These are phyloP conservation scores for Dryobotodes eremita DNA, from an alignment of 2,888 invertebrate species.

Conservation along the genomic window DNA sequence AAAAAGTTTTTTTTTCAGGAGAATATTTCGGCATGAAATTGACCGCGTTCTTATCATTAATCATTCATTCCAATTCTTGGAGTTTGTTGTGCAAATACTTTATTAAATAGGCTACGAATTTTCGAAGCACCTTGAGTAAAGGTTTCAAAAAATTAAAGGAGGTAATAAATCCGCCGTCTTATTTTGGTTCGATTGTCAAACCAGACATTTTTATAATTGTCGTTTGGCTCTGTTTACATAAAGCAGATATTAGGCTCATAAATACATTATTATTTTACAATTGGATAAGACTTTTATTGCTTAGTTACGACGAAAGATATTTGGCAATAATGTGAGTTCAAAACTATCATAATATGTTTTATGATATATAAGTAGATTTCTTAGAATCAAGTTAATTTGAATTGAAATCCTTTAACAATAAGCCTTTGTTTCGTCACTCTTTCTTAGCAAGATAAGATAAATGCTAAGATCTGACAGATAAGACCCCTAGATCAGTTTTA, in stretches of 20 bases:
- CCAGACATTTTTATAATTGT: constrained; percentile 21
- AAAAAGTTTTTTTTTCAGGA: constrained; percentile 23
- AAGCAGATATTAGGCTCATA: constrained; percentile 2
- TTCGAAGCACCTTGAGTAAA: not conserved
- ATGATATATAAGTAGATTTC: not conserved
- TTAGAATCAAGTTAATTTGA: not conserved
- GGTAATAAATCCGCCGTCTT: constrained; percentile 14
- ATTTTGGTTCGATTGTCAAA: constrained; percentile 18
- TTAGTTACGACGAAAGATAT: not conserved
- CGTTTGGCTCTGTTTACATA: constrained; percentile 12
- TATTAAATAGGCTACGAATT: constrained; percentile 12
- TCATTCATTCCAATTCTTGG: constrained; percentile 42
- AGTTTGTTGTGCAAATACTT: constrained; percentile 47
- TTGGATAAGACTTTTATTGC: not conserved
- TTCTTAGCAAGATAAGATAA: not conserved
- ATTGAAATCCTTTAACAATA: not conserved
- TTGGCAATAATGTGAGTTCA: not conserved
- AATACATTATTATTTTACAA: constrained; percentile 4
- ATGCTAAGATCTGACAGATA: not conserved
- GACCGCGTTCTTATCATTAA: constrained; percentile 36
- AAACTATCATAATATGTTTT: not conserved
- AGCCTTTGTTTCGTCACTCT: not conserved
- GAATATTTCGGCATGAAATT: constrained; percentile 49
- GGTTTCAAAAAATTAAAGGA: constrained; percentile 17
- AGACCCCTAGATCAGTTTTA: not conserved